Percentiles rank a stretch among this genome's conserved stretches.
Conservation (phyloP, 2,797 vertebrate species). For the Orientallactaga sibirica region DNA sequence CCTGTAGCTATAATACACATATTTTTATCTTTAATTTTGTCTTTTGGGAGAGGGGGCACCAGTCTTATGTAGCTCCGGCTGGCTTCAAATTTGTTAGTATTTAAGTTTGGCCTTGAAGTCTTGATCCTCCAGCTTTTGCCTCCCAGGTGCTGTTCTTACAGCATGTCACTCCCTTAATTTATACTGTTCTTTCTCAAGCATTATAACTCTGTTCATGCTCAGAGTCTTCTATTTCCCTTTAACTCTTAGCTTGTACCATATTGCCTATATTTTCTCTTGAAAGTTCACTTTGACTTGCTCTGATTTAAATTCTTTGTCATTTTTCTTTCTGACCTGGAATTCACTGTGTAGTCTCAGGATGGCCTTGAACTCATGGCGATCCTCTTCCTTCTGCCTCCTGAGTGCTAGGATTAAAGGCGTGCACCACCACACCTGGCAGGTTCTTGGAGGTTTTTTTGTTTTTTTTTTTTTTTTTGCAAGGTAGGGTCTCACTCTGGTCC, state of each 20-base stretch:
- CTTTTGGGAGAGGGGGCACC: neutral
- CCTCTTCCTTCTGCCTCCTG: too few species aligned
- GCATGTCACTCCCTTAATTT: neutral
- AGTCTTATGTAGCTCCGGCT: too few species aligned
- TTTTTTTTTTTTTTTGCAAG: too few species aligned
- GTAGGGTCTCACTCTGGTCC: too few species aligned
- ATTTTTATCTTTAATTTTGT: neutral
- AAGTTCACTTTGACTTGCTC: constrained; percentile 27
- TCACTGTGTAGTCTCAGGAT: too few species aligned
- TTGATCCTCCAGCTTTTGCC: neutral
- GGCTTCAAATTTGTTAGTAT: too few species aligned
- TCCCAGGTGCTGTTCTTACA: neutral
- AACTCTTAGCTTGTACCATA: neutral
- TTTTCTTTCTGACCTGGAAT: too few species aligned
- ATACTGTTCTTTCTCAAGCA: neutral
- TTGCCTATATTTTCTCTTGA: neutral
- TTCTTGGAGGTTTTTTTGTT: too few species aligned
- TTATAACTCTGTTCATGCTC: neutral
- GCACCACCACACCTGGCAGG: too few species aligned
- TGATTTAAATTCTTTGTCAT: constrained; percentile 8
- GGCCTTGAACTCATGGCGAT: too few species aligned
- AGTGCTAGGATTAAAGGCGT: too few species aligned
- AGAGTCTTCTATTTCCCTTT: neutral
- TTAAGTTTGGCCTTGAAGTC: neutral
- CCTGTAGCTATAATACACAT: neutral